Conservation (phyloP, 2,113 vertebrate genomes). For the Rafetus swinhoei region DNA sequence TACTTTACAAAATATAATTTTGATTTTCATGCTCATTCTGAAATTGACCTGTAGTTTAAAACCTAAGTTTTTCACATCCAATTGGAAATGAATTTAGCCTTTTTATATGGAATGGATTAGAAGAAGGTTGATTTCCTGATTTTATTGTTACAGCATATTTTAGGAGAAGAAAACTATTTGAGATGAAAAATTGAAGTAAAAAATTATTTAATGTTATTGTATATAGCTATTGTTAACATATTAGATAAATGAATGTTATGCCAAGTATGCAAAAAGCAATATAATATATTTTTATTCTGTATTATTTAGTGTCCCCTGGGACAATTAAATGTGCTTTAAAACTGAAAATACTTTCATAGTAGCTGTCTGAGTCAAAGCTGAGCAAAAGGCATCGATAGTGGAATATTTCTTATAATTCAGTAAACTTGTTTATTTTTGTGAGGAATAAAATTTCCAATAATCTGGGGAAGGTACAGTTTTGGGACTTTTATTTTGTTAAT, state of each 20-base stretch:
- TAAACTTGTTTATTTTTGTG: not conserved
- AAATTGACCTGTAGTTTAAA: not conserved
- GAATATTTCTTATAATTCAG: not conserved
- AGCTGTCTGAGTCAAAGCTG: not conserved
- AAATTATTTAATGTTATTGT: not conserved
- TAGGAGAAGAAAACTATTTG: constrained; percentile 4
- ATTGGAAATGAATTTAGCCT: not conserved
- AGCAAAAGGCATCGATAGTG: not conserved
- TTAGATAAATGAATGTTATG: constrained; percentile 8
- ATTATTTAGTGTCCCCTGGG: not conserved
- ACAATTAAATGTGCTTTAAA: not conserved
- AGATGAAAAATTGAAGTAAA: not conserved
- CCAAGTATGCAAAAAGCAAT: constrained; percentile 28
- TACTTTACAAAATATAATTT: not conserved
- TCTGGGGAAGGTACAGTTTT: not conserved
- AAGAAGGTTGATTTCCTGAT: constrained; percentile 1
- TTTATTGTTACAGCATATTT: not conserved
- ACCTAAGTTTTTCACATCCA: not conserved
- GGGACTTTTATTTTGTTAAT: not conserved
- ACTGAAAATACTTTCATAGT: not conserved
- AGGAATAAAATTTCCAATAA: not conserved
- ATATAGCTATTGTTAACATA: not conserved
- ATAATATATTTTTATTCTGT: not conserved
- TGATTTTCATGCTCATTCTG: not conserved
- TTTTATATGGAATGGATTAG: not conserved